These are phyloP conservation scores for Masnerella sp. DNA, from an alignment of 2,888 invertebrate genomes.

Conservation along the genomic window DNA sequence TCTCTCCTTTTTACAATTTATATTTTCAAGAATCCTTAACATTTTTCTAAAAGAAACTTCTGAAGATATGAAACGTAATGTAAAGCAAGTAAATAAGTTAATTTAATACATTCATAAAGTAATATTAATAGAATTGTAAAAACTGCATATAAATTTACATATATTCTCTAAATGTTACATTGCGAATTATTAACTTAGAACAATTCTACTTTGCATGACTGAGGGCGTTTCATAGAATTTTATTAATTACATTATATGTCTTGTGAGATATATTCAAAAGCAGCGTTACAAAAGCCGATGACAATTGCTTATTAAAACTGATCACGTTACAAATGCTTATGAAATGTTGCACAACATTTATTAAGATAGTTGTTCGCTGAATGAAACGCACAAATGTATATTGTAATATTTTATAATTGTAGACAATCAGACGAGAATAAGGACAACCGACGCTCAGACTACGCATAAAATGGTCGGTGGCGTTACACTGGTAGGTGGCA, in stretches of 20 bases:
- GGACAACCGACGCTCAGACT: slow-evolving; percentile 73
- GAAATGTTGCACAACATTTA: slow-evolving; percentile 15
- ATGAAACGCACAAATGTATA: slow-evolving; percentile 5
- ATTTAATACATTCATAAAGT: too few species aligned
- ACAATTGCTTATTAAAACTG: slow-evolving; percentile 7
- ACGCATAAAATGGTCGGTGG: slow-evolving; percentile 77
- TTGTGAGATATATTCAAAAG: slow-evolving; percentile 13
- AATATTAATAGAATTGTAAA: not conserved
- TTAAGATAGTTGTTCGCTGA: slow-evolving; percentile 5
- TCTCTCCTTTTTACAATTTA: too few species aligned
- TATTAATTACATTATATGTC: slow-evolving; percentile 11
- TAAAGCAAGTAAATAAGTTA: too few species aligned
- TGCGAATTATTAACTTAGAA: not conserved
- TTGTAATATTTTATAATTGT: slow-evolving; percentile 36
- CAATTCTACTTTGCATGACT: not conserved
- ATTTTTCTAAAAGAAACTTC: too few species aligned
- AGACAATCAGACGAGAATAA: slow-evolving; percentile 75
- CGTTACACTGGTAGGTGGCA: slow-evolving; percentile 75
- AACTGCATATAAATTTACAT: too few species aligned
- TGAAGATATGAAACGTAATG: too few species aligned
- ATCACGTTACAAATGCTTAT: slow-evolving; percentile 6
- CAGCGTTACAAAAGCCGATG: slow-evolving; percentile 20
- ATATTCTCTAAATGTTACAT: too few species aligned
- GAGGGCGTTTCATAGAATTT: slow-evolving; percentile 1
- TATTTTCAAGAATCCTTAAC: too few species aligned